Base-by-base conservation (phyloP, 2,888 invertebrate species). In the Nasonovia ribisnigri region DNA sequence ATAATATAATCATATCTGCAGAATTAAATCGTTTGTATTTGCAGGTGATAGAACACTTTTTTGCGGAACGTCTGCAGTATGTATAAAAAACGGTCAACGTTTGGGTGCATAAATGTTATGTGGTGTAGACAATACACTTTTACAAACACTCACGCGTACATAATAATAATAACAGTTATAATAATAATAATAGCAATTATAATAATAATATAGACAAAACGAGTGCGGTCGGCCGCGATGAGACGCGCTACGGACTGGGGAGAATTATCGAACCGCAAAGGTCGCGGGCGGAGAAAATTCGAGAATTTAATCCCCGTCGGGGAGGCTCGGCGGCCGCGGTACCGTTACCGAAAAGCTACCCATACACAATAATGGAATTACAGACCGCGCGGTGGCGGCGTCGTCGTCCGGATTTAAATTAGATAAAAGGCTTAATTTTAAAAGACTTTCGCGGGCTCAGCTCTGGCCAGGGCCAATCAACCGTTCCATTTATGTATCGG, bases 351-450 rank as follows among this genome's bases (percentile, higher is more conserved):
- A 86, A 93, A 90, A 86, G 84, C 93, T 90, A 90, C 90, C 90
- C 93, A 57, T 46, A 89, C 42, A 91, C 84, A 89, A 89, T 93
- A 93, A 93, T 93, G 93, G 93, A 93, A 93, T 93, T 93, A 93
- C 93, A 86, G 93, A 86, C 84, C 93, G n/a, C 89, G 57, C 54
- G 46, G 26, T 46, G 46, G 3, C n/a, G 16, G 57, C 86, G 42
- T 6, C 87, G 92, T 24, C 84, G 88, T 42, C 16, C 90, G 93
- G 93, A 93, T 93, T 93, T 93, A 90, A 93, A 93, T 93, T 93
- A 90, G 93, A 93, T 93, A 93, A 93, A 93, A 93, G 93, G 93
- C 93, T 93, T 93, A 93, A 93, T 93, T 93, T 93, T 93, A 93
- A 93, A 93, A 93, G 90, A 93, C 93, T 90, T 92, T 26, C 67